These are phyloP conservation scores for Podilymbus podiceps DNA, from an alignment of 2,113 vertebrate genomes.

Conservation along the genomic window DNA sequence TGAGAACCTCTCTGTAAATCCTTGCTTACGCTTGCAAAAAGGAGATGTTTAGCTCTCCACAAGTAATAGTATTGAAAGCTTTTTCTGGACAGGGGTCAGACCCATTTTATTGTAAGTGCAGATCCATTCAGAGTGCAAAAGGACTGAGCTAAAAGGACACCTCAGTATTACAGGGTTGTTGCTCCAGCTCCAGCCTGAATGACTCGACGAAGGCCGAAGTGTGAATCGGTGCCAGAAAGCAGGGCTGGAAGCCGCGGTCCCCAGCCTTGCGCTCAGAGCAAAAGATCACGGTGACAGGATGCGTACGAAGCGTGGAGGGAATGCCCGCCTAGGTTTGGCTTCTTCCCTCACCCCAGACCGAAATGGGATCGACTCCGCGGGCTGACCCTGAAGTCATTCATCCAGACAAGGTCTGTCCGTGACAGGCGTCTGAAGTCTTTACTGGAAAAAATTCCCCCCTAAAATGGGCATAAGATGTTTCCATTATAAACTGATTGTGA, in stretches of 20 bases:
- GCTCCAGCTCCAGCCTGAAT: neutral
- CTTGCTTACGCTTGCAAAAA: constrained; percentile 33
- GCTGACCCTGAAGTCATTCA: neutral
- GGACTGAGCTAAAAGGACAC: constrained; percentile 1
- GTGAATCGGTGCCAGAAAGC: neutral
- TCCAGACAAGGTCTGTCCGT: neutral
- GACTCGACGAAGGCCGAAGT: neutral
- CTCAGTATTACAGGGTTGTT: neutral
- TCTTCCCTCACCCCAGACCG: neutral
- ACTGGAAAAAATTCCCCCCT: neutral
- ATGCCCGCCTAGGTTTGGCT: neutral
- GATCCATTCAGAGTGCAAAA: neutral
- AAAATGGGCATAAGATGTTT: neutral
- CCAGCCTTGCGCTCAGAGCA: neutral
- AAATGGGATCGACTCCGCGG: neutral
- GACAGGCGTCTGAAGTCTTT: accelerated
- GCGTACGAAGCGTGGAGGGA: neutral
- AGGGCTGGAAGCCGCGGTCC: neutral
- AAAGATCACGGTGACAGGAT: neutral
- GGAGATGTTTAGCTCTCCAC: neutral
- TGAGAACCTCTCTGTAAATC: neutral
- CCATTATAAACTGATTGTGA: neutral
- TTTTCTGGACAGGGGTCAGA: constrained; percentile 16
- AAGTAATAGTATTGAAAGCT: constrained; percentile 34
- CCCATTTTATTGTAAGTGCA: neutral